Evolutionary conservation across 92 coral and sea anemone genomes (phyloP).

Genomic region (Heteractis magnifica): DNA sequence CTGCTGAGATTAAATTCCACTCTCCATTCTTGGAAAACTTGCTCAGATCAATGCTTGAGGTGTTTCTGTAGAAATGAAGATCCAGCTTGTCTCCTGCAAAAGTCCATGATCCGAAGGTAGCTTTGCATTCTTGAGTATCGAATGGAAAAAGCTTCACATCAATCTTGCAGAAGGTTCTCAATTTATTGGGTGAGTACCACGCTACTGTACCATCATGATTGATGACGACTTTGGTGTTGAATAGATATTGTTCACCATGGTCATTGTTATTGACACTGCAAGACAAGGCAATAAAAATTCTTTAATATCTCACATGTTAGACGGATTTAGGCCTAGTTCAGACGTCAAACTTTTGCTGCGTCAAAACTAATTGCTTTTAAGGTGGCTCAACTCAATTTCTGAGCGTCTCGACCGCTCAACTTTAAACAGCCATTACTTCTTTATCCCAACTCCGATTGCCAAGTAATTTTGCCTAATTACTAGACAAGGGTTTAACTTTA

Average conservation of each 20-base stretch:
- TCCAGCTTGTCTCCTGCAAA: constrained; percentile 56
- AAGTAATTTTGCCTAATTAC: no score
- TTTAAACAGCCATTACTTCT: no score
- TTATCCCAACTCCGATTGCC: no score
- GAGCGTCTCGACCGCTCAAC: no score
- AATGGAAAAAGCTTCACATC: constrained; percentile 80
- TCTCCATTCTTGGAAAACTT: constrained; percentile 68
- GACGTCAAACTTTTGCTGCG: not conserved
- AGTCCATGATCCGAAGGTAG: constrained; percentile 87
- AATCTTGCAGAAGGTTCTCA: constrained; percentile 73
- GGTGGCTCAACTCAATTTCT: not conserved
- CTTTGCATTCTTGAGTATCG: constrained; percentile 73
- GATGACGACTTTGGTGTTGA: constrained; percentile 74
- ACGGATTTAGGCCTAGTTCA: not conserved
- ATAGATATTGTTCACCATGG: constrained; percentile 82
- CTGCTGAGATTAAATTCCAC: constrained; percentile 71
- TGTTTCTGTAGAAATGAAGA: constrained; percentile 44
- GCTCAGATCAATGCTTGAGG: constrained; percentile 39
- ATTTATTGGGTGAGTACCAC: constrained; percentile 80
- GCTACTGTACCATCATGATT: constrained; percentile 54
- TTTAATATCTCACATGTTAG: not conserved
- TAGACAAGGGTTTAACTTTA: no score
- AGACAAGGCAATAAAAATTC: not conserved
- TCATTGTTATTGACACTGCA: constrained; percentile 78
- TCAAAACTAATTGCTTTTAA: not conserved